phyloP scores from a whole-genome alignment of 2,797 vertebrate species.

The Sebastes itinus region DNA sequence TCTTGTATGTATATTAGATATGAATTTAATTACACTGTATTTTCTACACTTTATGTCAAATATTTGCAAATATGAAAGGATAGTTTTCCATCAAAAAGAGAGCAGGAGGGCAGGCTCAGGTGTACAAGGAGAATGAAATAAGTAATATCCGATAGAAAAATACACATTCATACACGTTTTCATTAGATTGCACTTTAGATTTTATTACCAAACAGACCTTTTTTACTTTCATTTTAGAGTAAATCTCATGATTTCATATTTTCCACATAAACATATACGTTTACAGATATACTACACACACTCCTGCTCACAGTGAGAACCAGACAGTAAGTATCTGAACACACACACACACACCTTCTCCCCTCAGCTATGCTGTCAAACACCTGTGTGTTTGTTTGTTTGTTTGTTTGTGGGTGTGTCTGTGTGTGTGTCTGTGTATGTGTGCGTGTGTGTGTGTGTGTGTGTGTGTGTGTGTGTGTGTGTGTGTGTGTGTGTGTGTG shows the following conservation, averaged over 20 bases:
- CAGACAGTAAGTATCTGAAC: constrained; percentile 20
- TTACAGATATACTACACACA: constrained; percentile 1
- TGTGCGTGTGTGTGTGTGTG: background rate
- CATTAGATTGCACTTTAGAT: background rate
- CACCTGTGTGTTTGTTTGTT: constrained; percentile 50
- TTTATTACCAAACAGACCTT: background rate
- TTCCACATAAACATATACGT: background rate
- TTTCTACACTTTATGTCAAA: background rate
- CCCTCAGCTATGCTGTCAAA: constrained; percentile 59
- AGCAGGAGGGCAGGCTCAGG: background rate
- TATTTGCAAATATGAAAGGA: background rate
- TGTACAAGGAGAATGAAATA: background rate
- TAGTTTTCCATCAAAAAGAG: background rate
- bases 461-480: constrained; percentile 56
- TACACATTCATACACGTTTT: background rate
- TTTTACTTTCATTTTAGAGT: background rate
- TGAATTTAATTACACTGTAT: background rate
- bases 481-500: constrained; percentile 48
- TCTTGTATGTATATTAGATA: background rate
- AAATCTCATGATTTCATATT: background rate
- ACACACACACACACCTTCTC: constrained; percentile 33
- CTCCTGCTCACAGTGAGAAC: background rate
- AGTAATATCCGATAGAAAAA: background rate
- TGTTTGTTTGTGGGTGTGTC: background rate
- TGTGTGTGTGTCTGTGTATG: background rate